Base-by-base conservation (phyloP, 2,888 invertebrate genomes). In the Hypolimnas misippus region DNA sequence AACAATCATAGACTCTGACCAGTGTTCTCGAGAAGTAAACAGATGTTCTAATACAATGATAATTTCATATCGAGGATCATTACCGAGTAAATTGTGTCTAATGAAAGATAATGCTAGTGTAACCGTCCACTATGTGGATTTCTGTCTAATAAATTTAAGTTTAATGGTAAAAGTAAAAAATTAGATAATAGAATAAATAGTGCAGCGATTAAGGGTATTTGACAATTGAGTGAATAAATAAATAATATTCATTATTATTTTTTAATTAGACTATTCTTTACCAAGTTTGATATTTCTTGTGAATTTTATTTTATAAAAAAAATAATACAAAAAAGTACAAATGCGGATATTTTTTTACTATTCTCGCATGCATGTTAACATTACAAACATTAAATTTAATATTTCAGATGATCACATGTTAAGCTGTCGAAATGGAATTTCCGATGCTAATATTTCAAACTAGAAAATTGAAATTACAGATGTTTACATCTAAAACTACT, bases 71-170 rank as follows among this genome's bases (percentile, higher is more conserved):
- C n/a, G 14, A 40, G 5, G 16, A 12, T 21, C 19, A 46, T 46
- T 12, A 19, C 8, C 10, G n/a, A 46, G 21, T 17, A n/a, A 38
- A n/a, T 46, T 21, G 12, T 5, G 21, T 21, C 8, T 21, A 19
- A 46, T 46, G 19, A 46, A 21, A 46, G 21, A 46, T 46, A 46
- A 46, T 46, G 44, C 12, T 46, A 46, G 19, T 10, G 42, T 42
- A 42, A 42, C 14, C 8, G 8, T 19, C 19, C 19, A 46, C 19
- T 46, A 1, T 12, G 12, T 4, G 1, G 0, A 19, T 21, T 12
- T 6, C 5, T 21, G 21, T 21, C 21, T 21, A 46, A 19, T 21
- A 21, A 46, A 46, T 21, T 21, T n/a, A 21, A 21, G 19, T 46
- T 46, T 46, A 46, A 46, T 12, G 12, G 12, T 7, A 3, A 5